Evolutionary conservation across 2,113 vertebrate genomes (phyloP).

Genomic region (Dolichallabes microphthalmus): DNA sequence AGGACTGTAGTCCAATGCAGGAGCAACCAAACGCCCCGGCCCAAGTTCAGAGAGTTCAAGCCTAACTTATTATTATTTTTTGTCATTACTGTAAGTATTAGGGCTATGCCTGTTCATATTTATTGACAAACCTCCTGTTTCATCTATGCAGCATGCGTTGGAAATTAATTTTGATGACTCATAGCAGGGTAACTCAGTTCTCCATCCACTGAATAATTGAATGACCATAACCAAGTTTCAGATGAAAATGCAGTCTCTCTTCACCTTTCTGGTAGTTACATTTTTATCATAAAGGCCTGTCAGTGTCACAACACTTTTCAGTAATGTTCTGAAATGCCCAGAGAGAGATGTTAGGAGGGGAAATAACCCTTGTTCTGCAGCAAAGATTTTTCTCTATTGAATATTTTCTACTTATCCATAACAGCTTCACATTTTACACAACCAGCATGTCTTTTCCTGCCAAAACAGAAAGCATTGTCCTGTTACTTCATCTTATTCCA

Average conservation of each 20-base stretch:
- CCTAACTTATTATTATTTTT: not conserved
- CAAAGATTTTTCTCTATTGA: not conserved
- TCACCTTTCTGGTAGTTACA: not conserved
- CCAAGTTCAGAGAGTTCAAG: not conserved
- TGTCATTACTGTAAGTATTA: conserved; percentile 6
- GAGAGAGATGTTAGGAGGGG: not conserved
- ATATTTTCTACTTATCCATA: not conserved
- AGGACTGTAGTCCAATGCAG: not conserved
- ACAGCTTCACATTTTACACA: not conserved
- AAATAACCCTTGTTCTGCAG: not conserved
- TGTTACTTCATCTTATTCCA: not conserved
- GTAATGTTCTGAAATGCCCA: not conserved
- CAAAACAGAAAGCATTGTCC: not conserved
- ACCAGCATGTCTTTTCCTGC: not conserved
- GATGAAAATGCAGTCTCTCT: conserved; percentile 9
- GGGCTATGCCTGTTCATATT: not conserved
- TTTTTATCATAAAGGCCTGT: not conserved
- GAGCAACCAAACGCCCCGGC: not conserved
- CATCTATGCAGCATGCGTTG: not conserved
- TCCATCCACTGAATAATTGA: conserved; percentile 43
- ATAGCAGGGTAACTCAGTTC: conserved; percentile 11
- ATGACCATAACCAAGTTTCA: conserved; percentile 19
- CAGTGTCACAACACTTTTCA: not conserved
- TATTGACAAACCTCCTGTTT: not conserved
- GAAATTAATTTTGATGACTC: conserved; percentile 42